Conservation (phyloP, 2,797 vertebrate genomes). For the Zalophus californianus region DNA sequence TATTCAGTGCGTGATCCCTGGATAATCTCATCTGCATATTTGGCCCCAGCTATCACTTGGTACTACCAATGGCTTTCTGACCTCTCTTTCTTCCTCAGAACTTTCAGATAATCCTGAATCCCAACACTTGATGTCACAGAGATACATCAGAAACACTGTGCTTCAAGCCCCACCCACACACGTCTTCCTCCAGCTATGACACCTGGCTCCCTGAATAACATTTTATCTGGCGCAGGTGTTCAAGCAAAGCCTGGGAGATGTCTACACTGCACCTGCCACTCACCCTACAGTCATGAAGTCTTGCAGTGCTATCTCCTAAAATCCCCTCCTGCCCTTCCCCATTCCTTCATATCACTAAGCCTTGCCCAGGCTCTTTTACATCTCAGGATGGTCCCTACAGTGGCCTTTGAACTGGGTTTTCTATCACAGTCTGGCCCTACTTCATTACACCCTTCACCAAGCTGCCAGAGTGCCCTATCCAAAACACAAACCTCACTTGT, state of each 20-base stretch:
- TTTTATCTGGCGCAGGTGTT: background rate
- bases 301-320: background rate
- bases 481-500: background rate
- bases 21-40: background rate
- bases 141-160: background rate
- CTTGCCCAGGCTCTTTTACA: background rate
- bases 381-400: background rate
- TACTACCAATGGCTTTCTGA: background rate
- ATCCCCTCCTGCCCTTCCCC: background rate
- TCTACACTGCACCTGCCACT: background rate
- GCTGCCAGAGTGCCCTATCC: background rate
- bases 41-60: background rate
- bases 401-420: background rate
- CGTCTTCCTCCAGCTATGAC: background rate
- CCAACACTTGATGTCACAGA: background rate
- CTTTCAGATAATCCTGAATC: background rate
- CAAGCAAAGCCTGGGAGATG: background rate
- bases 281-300: background rate
- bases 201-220: background rate
- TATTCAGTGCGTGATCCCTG: background rate
- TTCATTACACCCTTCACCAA: background rate
- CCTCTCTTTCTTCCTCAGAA: background rate
- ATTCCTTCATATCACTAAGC: background rate
- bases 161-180: background rate
- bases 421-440: background rate